Conservation (phyloP, 1,140 invertebrate genomes). For the Leguminivora glycinivorella region DNA sequence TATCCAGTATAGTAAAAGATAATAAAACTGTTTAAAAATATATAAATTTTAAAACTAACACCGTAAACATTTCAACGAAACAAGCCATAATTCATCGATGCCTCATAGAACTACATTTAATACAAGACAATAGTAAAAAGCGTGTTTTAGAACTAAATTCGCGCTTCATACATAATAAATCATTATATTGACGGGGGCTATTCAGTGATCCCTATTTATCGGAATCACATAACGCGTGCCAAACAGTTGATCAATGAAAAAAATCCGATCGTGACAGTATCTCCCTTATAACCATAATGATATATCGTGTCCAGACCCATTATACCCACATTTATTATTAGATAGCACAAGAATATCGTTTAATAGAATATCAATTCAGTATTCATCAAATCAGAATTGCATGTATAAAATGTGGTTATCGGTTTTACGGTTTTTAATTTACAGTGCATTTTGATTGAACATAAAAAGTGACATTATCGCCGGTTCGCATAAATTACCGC, state of each 20-base stretch:
- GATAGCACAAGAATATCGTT: slow-evolving; percentile 50
- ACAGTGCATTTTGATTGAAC: slow-evolving; percentile 36
- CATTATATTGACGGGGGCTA: slow-evolving; percentile 56
- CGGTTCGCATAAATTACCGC: slow-evolving; percentile 23
- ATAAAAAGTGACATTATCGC: slow-evolving; percentile 23
- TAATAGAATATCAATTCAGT: slow-evolving; percentile 67
- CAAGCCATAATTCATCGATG: slow-evolving; percentile 44
- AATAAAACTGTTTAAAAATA: slow-evolving; percentile 2
- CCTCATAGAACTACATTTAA: slow-evolving; percentile 41
- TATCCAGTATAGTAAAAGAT: neutral
- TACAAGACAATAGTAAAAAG: slow-evolving; percentile 38
- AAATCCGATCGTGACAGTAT: slow-evolving; percentile 65
- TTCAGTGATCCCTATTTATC: slow-evolving; percentile 67
- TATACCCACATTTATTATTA: slow-evolving; percentile 20
- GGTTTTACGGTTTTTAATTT: slow-evolving; percentile 52
- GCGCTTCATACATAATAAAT: slow-evolving; percentile 63
- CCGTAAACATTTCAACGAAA: slow-evolving; percentile 33
- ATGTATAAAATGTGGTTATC: slow-evolving; percentile 58
- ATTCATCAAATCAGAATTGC: slow-evolving; percentile 60
- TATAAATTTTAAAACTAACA: slow-evolving; percentile 22
- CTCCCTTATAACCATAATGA: slow-evolving; percentile 60
- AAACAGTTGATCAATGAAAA: slow-evolving; percentile 57
- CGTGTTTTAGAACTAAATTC: slow-evolving; percentile 42
- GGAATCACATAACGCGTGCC: slow-evolving; percentile 66
- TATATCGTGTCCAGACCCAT: slow-evolving; percentile 48